Base-by-base conservation (phyloP, 2,888 invertebrate genomes). In the Lordiphosa andalusiaca region DNA sequence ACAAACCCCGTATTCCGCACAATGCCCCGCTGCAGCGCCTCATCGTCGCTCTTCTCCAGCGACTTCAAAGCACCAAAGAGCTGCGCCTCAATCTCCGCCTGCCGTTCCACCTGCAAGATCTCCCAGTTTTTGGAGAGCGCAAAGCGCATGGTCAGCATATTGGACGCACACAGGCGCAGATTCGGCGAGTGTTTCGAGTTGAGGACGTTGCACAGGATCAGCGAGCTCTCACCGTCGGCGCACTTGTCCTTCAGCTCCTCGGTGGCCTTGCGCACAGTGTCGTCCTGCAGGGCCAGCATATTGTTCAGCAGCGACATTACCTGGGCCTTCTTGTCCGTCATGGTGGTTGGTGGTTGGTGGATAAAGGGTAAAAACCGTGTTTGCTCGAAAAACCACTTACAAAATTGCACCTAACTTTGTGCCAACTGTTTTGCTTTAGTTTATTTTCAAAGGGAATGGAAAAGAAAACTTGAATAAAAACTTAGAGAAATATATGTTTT, bases 151-250 rank as follows among this genome's bases (percentile, higher is more conserved):
- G 39, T 36, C 0, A 67, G 23, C 0, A 56, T 19, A 3, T 39
- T 21, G 0, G 47, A 56, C 0, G 67, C 67, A 12, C 38, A 42
- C 1, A 39, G 35, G 2, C 67, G 67, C 46, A 60, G 5, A 0
- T 25, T 36, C 1, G 6, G 4, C 9, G 50, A 3, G 3, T 39
- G 4, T 2, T 50, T 47, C 0, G 19, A 12, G 9, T 47, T 40
- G 13, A 67, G 2, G 0, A 56, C 19, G 2, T 23, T 13, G n/a
- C 61, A 56, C 10, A 67, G 12, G 0, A 44, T 21, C 2, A 53
- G 4, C 1, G 39, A 50, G 21, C 40, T 48, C 0, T 44, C 38
- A 1, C 16, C 9, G n/a, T 67, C 67, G 6, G 4, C 12, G 48
- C 33, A 61, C 0, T n/a, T 10, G 0, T 1, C 16, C 3, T 6